Base-by-base conservation (phyloP, 92 coral and sea anemone species). In the Nematostella vectensis region DNA sequence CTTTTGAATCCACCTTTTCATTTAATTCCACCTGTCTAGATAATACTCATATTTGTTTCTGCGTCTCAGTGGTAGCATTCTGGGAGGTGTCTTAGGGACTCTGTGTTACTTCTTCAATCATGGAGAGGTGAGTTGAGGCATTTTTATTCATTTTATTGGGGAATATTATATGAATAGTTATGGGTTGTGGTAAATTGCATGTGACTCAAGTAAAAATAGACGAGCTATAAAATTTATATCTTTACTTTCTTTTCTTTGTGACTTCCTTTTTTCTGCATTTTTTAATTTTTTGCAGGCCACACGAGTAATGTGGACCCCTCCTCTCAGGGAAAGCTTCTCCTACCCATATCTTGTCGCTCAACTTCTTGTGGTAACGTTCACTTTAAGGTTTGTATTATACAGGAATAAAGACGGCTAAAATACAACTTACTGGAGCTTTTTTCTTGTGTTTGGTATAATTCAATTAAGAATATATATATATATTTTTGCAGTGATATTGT, bases 251-350 rank as follows among this genome's bases (percentile, higher is more conserved):
- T n/a, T n/a, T n/a, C n/a, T n/a, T n/a, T n/a, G n/a, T n/a, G n/a
- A n/a, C n/a, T n/a, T n/a, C n/a, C n/a, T n/a, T n/a, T n/a, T n/a
- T n/a, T n/a, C n/a, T n/a, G n/a, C n/a, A n/a, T n/a, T n/a, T n/a
- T n/a, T n/a, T n/a, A n/a, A n/a, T 28, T 15, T 3, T 49, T 17
- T 21, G 18, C 55, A 91, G 98, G 50, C 96, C 47, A 91, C 98
- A 17, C 65, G 98, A 52, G 98, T 91, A 3, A 91, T 91, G 98
- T 91, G 98, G 98, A 91, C 98, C 3, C 98, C 98, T 6, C 98
- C 98, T 3, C 59, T 91, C 53, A 73, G 98, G 47, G 98, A 91
- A 61, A 91, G 98, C 45, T 91, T 91, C 61, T 91, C 98, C 31
- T 91, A 77, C 64, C 98, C 98, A 4, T 80, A 84, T 43, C 95